Evolutionary conservation across 2,113 vertebrate species (phyloP).

Genomic region (Paedocypris sp.): DNA sequence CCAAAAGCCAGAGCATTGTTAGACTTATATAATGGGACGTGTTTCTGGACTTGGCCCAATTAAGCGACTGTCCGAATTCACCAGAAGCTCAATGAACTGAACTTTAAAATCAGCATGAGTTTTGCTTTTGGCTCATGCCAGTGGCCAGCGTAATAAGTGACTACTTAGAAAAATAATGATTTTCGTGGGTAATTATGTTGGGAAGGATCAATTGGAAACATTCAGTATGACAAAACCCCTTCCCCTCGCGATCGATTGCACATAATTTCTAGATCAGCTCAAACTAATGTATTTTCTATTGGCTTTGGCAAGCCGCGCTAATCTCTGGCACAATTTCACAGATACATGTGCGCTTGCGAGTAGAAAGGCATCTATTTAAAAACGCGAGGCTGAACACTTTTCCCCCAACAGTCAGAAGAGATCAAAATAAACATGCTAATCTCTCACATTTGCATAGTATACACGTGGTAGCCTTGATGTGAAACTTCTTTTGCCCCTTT

Average conservation of each 20-base stretch:
- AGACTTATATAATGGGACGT: too few relatives aligned
- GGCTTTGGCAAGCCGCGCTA: conserved; percentile 45
- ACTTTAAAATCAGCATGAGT: too few relatives aligned
- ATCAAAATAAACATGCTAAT: conserved; percentile 53
- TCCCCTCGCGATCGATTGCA: conserved; percentile 55
- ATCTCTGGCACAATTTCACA: conserved; percentile 44
- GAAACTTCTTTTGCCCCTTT: conserved; percentile 34
- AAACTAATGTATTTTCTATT: conserved; percentile 60
- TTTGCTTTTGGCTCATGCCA: conserved; percentile 14
- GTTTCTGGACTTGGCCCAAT: too few relatives aligned
- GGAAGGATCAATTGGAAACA: conserved; percentile 51
- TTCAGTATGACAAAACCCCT: conserved; percentile 50
- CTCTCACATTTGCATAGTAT: conserved; percentile 47
- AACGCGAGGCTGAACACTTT: conserved; percentile 18
- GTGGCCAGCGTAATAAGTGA: conserved; percentile 42
- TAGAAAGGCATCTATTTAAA: conserved; percentile 48
- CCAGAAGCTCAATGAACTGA: too few relatives aligned
- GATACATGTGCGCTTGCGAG: conserved; percentile 40
- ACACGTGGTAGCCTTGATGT: conserved; percentile 51
- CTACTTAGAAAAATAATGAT: conserved; percentile 51
- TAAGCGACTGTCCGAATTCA: too few relatives aligned
- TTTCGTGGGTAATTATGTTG: conserved; percentile 57
- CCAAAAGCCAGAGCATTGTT: too few relatives aligned
- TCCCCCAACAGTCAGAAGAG: conserved; percentile 48
- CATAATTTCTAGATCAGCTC: conserved; percentile 61